Conservation (phyloP, 2,797 vertebrate species). For the Karalla daura region DNA sequence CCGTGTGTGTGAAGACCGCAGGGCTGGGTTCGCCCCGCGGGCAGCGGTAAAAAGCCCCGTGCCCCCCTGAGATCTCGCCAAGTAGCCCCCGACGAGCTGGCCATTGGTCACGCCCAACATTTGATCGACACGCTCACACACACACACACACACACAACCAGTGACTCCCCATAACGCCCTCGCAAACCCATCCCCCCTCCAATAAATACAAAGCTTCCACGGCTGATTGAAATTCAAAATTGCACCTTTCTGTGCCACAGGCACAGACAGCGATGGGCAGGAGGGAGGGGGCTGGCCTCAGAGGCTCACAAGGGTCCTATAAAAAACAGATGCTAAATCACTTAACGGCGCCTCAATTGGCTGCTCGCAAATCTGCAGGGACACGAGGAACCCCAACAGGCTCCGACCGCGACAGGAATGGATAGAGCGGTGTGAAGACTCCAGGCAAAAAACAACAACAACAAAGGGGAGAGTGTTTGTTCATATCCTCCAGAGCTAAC, state of each 20-base stretch:
- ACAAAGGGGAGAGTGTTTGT: constrained; percentile 27
- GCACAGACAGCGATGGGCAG: constrained; percentile 57
- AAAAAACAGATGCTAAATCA: constrained; percentile 81
- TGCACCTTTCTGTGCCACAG: constrained; percentile 65
- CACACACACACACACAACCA: constrained; percentile 49
- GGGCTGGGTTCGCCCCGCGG: constrained; percentile 72
- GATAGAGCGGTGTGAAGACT: constrained; percentile 3
- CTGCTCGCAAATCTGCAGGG: constrained; percentile 67
- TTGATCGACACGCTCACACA: constrained; percentile 62
- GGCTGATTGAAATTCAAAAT: constrained; percentile 86
- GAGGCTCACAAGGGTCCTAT: constrained; percentile 76
- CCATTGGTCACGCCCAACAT: constrained; percentile 78
- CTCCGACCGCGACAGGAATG: constrained; percentile 19
- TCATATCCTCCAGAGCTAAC: constrained; percentile 5
- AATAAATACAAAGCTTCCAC: constrained; percentile 71
- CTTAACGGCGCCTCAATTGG: constrained; percentile 81
- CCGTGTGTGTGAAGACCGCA: constrained; percentile 58
- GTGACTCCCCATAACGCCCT: constrained; percentile 38
- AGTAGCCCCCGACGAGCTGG: constrained; percentile 69
- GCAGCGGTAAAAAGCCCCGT: constrained; percentile 74
- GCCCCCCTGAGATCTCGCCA: constrained; percentile 75
- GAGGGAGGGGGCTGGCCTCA: constrained; percentile 47
- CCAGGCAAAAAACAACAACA: constrained; percentile 4
- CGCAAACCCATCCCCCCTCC: constrained; percentile 63
- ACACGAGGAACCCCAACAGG: constrained; percentile 33